Evolutionary conservation across 2,888 invertebrate genomes (phyloP).

Genomic region (Cheilosia grossa): DNA sequence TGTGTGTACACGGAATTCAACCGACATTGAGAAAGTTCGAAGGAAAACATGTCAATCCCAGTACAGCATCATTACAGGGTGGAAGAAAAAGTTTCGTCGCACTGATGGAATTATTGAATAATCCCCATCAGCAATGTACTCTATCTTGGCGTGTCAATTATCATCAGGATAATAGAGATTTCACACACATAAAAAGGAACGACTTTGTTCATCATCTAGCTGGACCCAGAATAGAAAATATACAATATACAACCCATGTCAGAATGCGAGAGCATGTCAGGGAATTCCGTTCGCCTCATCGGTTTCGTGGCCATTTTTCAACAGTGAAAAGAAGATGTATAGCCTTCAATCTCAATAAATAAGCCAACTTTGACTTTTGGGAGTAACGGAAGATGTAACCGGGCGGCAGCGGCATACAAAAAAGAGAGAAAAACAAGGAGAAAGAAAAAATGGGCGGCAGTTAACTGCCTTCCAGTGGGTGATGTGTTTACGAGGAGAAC

Average conservation of each 20-base stretch:
- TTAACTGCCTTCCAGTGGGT: constrained; percentile 64
- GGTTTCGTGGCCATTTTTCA: constrained; percentile 55
- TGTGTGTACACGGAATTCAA: not conserved
- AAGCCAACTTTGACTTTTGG: constrained; percentile 72
- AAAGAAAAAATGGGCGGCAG: constrained; percentile 50
- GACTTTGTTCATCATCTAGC: constrained; percentile 31
- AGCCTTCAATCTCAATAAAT: constrained; percentile 75
- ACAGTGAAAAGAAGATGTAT: constrained; percentile 70
- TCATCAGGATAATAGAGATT: constrained; percentile 62
- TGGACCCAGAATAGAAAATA: constrained; percentile 25
- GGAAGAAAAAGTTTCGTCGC: constrained; percentile 4
- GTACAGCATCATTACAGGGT: not conserved
- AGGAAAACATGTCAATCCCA: constrained; percentile 36
- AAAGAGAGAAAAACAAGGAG: constrained; percentile 14
- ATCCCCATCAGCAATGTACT: constrained; percentile 23
- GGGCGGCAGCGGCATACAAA: not conserved
- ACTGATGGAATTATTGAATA: constrained; percentile 46
- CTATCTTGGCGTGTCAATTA: constrained; percentile 62
- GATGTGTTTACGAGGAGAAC: constrained; percentile 72
- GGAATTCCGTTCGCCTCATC: constrained; percentile 30
- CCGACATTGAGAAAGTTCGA: constrained; percentile 29
- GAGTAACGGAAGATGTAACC: constrained; percentile 14
- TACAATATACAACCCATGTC: constrained; percentile 60
- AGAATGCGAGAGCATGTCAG: constrained; percentile 45
- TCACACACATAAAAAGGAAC: constrained; percentile 21